phyloP scores from a whole-genome alignment of 2,113 vertebrate genomes.

The Psammodynastes pulverulentus region DNA sequence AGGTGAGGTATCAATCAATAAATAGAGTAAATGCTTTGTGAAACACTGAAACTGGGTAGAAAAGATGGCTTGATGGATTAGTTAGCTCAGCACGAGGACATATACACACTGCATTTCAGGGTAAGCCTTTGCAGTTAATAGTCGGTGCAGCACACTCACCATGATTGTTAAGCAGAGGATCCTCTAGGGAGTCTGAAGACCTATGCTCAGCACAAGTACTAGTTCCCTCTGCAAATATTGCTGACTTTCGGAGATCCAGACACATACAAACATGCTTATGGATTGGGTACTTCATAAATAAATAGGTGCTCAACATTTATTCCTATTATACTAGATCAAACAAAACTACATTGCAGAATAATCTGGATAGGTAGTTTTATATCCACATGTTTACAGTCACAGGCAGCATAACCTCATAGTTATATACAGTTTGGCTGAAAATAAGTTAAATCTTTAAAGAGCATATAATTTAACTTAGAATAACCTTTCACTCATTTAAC shows the following conservation, averaged over 20 bases:
- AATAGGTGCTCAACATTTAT: slow-evolving; percentile 3
- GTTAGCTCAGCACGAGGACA: not conserved
- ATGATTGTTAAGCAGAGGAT: not conserved
- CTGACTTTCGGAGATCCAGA: not conserved
- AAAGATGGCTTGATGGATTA: not conserved
- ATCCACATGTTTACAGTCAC: slow-evolving; percentile 16
- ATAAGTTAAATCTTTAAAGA: slow-evolving; percentile 11
- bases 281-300: slow-evolving; percentile 19
- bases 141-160: not conserved
- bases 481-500: slow-evolving; percentile 14
- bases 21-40: not conserved
- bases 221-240: not conserved
- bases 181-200: not conserved
- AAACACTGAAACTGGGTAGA: not conserved
- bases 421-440: slow-evolving; percentile 4
- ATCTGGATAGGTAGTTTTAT: slow-evolving; percentile 37
- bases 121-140: not conserved
- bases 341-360: not conserved
- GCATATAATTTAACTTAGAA: slow-evolving; percentile 28
- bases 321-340: slow-evolving; percentile 14
- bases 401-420: slow-evolving; percentile 23
- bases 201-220: not conserved
- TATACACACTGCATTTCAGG: not conserved
- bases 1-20: not conserved
- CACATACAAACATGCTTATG: not conserved